A percentile compares a stretch with the other conserved stretches of the same genome.
phyloP scores from a whole-genome alignment of 2,113 vertebrate species.

The Bufo gargarizans region DNA sequence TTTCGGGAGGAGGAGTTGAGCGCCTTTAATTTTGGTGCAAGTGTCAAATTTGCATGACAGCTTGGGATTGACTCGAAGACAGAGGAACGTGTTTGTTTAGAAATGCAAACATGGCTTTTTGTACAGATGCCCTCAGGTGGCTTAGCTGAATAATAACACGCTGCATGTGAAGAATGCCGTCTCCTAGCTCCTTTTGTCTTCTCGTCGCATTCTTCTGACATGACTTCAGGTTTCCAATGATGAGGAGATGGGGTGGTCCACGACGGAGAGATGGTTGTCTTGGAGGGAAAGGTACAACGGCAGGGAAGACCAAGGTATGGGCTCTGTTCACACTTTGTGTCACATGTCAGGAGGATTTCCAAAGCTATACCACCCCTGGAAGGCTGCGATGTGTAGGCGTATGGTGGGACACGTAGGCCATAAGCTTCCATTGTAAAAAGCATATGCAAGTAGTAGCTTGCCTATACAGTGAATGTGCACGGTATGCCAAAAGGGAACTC shows the following conservation, averaged over 20 bases:
- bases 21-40: conserved; percentile 28
- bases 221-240: conserved; percentile 28
- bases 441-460: too few relatives aligned
- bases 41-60: not conserved
- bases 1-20: not conserved
- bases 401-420: too few relatives aligned
- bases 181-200: conserved; percentile 20
- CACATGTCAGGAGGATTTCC: too few relatives aligned
- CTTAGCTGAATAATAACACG: conserved; percentile 37
- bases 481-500: too few relatives aligned
- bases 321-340: too few relatives aligned
- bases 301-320: too few relatives aligned
- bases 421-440: too few relatives aligned
- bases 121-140: conserved; percentile 37
- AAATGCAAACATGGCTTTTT: conserved; percentile 26
- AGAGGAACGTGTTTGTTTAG: conserved; percentile 18
- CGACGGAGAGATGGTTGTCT: not conserved
- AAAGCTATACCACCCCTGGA: too few relatives aligned
- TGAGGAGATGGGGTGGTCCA: not conserved
- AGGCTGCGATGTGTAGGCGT: too few relatives aligned
- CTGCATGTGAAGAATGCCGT: not conserved
- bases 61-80: not conserved
- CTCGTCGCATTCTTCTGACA: conserved; percentile 15
- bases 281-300: too few relatives aligned
- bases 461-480: too few relatives aligned